A percentile compares a stretch with the other conserved stretches of the same genome.
These are phyloP conservation scores for Oncorhynchus kisutch DNA, from an alignment of 2,113 vertebrate species.

Conservation along the genomic window DNA sequence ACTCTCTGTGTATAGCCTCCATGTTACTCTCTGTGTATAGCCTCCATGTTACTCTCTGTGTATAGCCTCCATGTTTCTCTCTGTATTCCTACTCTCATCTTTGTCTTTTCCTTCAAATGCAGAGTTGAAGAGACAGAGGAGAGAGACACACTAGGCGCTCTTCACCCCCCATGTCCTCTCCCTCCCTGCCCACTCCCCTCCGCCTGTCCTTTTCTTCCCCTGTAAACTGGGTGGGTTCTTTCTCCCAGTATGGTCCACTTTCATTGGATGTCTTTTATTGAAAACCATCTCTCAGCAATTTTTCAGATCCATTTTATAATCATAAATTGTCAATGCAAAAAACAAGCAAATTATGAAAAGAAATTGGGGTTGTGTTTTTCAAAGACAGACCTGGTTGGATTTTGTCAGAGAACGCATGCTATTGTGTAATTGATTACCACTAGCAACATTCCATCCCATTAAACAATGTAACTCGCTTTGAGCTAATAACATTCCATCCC, in stretches of 20 bases:
- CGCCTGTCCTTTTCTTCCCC: background rate
- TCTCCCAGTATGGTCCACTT: background rate
- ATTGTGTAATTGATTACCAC: background rate
- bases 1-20: too few species aligned
- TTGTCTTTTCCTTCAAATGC: too few species aligned
- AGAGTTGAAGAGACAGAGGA: too few species aligned
- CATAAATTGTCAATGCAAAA: background rate
- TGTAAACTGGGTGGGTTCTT: background rate
- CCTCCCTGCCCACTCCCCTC: background rate
- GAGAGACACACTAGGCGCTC: background rate
- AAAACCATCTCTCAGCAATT: background rate
- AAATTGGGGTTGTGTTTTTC: constrained; percentile 1
- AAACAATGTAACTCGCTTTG: too few species aligned
- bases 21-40: too few species aligned
- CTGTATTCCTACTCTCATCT: too few species aligned
- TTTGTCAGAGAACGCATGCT: constrained; percentile 22
- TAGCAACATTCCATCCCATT: background rate
- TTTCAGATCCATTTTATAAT: background rate
- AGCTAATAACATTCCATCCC: too few species aligned
- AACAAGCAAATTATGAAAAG: background rate
- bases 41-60: too few species aligned
- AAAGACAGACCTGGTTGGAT: constrained; percentile 1
- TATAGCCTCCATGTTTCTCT: too few species aligned
- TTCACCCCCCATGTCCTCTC: background rate
- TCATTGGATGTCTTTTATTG: background rate